These are phyloP conservation scores for Cloeon dipterum DNA, from an alignment of 2,888 invertebrate species.

Conservation along the genomic window DNA sequence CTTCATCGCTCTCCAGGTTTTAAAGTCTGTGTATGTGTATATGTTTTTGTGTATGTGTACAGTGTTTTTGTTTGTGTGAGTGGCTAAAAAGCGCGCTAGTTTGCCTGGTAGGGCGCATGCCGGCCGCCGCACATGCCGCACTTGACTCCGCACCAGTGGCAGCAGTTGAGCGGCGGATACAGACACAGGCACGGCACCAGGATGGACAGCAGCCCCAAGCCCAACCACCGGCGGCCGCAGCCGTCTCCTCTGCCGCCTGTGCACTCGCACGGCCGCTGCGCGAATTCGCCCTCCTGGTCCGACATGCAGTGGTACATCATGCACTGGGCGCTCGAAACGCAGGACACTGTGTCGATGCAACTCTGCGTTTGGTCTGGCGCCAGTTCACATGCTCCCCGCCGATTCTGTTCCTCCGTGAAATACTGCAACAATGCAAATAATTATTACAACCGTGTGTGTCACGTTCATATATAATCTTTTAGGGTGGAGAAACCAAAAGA, in stretches of 20 bases:
- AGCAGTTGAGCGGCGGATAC: constrained; percentile 67
- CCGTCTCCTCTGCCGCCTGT: constrained; percentile 26
- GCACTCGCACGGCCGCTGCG: constrained; percentile 67
- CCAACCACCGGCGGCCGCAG: constrained; percentile 67
- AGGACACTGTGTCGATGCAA: constrained; percentile 60
- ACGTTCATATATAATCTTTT: too few relatives aligned
- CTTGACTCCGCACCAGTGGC: constrained; percentile 58
- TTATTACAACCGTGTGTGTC: too few relatives aligned
- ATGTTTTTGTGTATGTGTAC: too few relatives aligned
- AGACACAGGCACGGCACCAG: constrained; percentile 87
- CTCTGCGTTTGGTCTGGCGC: constrained; percentile 66
- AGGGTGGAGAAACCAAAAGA: too few relatives aligned
- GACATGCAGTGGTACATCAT: constrained; percentile 87
- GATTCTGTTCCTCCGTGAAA: constrained; percentile 63
- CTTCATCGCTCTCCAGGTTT: too few relatives aligned
- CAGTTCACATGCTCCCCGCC: constrained; percentile 62
- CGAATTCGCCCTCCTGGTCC: constrained; percentile 72
- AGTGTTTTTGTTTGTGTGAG: too few relatives aligned
- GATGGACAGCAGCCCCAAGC: constrained; percentile 60
- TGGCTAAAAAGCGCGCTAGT: not conserved
- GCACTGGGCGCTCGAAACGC: constrained; percentile 70
- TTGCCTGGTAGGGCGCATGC: constrained; percentile 24
- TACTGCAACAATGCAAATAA: too few relatives aligned
- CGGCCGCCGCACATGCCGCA: constrained; percentile 67
- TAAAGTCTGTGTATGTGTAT: not conserved